phyloP scores from a whole-genome alignment of 2,113 vertebrate genomes.

The Zosterops japonicus region DNA sequence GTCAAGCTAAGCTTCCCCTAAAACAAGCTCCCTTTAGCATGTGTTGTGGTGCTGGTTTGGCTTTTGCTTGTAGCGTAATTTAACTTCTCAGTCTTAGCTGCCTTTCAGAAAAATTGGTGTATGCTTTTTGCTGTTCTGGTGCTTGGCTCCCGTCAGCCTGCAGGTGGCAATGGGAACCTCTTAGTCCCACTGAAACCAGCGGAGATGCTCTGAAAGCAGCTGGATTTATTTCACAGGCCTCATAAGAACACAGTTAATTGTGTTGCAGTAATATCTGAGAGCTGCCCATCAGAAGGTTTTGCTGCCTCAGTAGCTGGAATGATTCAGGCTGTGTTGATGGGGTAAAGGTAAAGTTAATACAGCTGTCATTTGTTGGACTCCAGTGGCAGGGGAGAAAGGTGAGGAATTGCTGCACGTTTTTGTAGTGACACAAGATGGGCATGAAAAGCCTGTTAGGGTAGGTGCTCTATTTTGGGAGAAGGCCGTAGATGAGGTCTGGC shows the following conservation, averaged over 20 bases:
- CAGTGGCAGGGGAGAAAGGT: background rate
- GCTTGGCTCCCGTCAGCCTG: background rate
- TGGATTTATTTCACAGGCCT: background rate
- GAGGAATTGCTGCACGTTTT: background rate
- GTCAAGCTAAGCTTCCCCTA: background rate
- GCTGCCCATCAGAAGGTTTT: background rate
- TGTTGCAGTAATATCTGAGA: background rate
- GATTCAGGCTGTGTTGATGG: background rate
- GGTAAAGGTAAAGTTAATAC: background rate
- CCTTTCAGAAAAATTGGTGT: background rate
- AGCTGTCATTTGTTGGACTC: background rate
- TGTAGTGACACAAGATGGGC: background rate
- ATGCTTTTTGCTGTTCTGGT: background rate
- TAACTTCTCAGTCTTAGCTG: background rate
- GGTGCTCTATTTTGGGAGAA: background rate
- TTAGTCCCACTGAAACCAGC: background rate
- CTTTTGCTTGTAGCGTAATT: background rate
- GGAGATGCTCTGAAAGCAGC: background rate
- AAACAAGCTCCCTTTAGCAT: background rate
- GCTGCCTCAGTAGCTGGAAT: background rate
- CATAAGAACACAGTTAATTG: background rate
- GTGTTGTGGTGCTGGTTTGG: background rate
- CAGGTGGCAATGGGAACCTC: background rate
- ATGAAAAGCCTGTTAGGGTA: background rate
- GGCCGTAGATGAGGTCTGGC: background rate